Evolutionary conservation across 2,888 invertebrate genomes (phyloP), one percentile per base, ranked within the genome.

Genomic region (Drosophila percnosoma): DNA sequence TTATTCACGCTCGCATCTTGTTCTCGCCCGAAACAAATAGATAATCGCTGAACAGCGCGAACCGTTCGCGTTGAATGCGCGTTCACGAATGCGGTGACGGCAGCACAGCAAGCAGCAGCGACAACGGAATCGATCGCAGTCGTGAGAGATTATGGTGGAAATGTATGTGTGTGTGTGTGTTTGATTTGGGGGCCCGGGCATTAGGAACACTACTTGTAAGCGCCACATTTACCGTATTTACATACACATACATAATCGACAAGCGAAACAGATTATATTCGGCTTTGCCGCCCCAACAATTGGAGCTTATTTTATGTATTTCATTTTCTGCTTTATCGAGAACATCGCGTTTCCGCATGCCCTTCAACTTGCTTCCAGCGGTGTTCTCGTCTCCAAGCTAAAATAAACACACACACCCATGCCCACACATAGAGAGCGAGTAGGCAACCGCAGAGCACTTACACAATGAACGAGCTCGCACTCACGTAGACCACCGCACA

Each of bases 401-500:
- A 67, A 60, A 24, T 58, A 62, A 73, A 70, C 51, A 63, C 74
- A 64, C 24, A 53, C 34, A 36, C 11, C 33, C 10, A 53, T 34
- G 24, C 74, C 73, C 79, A 80, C 67, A 67, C 58, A 68, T 15
- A 27, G 13, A 38, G 40, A 67, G 45, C 24, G 45, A 24, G 45
- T 8, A 60, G 31, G 55, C 51, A 59, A 61, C 59, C 66, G 58
- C 36, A 45, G 29, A 69, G 21, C 73, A 74, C 70, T 59, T 70
- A 75, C 76, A 81, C 73, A 74, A 68, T 64, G 57, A 82, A 89
- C 82, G 80, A 85, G 81, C 82, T 75, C 55, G 55, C 70, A 73
- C 89, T 83, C 87, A 87, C 87, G 89, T 89, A 89, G 89, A 64
- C 85, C 89, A 87, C 63, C 73, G 55, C 69, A 67, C 24, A 15